Evolutionary conservation across 1,140 invertebrate genomes (phyloP).

Genomic region (Dreissena rostriformis): DNA sequence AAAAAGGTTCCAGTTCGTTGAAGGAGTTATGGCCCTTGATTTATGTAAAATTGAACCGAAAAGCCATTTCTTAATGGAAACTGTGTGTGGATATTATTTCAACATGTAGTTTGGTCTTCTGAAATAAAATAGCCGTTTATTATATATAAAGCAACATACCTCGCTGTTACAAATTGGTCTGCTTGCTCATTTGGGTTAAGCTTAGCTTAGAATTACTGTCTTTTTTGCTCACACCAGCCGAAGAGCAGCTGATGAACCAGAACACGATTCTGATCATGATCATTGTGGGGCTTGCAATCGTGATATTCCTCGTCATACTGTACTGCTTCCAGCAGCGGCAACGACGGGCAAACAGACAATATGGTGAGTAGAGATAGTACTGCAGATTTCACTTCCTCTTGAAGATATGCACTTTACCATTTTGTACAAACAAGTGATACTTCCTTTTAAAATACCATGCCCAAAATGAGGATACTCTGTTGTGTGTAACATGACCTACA

Average conservation of each 20-base stretch:
- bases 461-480: too few species aligned
- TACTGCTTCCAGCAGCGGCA: conserved; percentile 75
- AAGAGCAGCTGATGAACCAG: conserved; percentile 75
- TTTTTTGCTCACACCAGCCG: conserved; percentile 61
- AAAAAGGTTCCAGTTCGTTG: neutral
- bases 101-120: too few species aligned
- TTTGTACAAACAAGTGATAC: neutral
- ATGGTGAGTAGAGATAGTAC: conserved; percentile 15
- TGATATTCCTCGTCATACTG: conserved; percentile 73
- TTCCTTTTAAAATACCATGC: too few species aligned
- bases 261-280: conserved; percentile 76
- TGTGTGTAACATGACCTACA: neutral
- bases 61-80: neutral
- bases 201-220: too few species aligned
- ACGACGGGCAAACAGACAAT: conserved; percentile 39
- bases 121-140: too few species aligned
- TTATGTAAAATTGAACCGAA: neutral
- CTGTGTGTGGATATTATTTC: neutral
- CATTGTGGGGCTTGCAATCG: conserved; percentile 72
- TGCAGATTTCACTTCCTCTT: neutral
- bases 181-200: too few species aligned
- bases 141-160: too few species aligned
- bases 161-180: too few species aligned
- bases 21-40: neutral
- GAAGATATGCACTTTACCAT: neutral